Base-by-base conservation (phyloP, 2,888 invertebrate species). In the Standfussiana lucernea region DNA sequence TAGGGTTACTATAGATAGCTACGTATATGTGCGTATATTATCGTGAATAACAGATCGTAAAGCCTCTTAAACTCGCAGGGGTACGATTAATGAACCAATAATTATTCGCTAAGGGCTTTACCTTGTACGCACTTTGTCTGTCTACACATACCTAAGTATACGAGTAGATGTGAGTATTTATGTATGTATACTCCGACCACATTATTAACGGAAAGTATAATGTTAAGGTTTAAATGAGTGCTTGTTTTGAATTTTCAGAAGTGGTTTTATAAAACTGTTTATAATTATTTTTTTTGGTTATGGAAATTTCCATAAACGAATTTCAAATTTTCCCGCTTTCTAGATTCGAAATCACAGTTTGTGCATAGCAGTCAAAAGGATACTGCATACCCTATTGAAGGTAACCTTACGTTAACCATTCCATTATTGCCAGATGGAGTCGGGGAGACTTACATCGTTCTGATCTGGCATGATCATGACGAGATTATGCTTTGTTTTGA, bases 71-170 rank as follows among this genome's bases (percentile, higher is more conserved):
- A 84, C 85, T 88, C 85, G 53, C 86, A 80, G 78, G 80, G 84
- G 87, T 76, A 86, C 87, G 84, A 90, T 89, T 90, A 89, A 90
- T 88, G 87, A 90, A 84, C 83, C 88, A 85, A 90, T 90, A 88
- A 90, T 88, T 88, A 88, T 88, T 85, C 90, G 83, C 87, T 85
- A 85, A 90, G 85, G 88, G 91, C 82, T 83, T 84, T 82, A 77
- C 83, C 75, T 77, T 84, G 85, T 85, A 84, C 72, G 79, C 84
- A 83, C 82, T 86, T 82, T 76, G 75, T 86, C 82, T 85, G 64
- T 70, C 65, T 76, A 47, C 50, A 47, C 35, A 28, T 65, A 47
- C 53, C 11, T 64, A 24, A 50, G 47, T 72, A 47, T 72, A n/a
- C n/a, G n/a, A n/a, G n/a, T n/a, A 59, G 15, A 69, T 37, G 32